Conservation (phyloP, 2,113 vertebrate species). For the Cryptotis parvus region DNA sequence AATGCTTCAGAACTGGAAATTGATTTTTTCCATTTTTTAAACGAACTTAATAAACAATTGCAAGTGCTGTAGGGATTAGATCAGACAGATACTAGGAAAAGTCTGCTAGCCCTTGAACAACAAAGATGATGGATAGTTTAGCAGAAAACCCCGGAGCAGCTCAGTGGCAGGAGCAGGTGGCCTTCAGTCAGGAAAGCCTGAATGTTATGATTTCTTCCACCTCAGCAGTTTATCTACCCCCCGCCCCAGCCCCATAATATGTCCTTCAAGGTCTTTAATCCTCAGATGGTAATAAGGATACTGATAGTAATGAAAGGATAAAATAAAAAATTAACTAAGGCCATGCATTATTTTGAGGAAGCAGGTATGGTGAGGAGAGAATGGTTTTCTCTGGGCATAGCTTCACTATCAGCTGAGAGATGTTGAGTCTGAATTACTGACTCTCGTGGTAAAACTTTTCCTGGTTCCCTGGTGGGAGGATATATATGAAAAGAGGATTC, state of each 20-base stretch:
- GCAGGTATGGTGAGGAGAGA: not conserved
- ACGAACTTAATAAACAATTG: not conserved
- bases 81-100: not conserved
- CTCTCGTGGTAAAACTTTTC: not conserved
- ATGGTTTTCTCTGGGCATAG: not conserved
- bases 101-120: not conserved
- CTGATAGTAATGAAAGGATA: not conserved
- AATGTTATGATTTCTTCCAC: not conserved
- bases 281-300: not conserved
- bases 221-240: not conserved
- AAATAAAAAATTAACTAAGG: not conserved
- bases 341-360: accelerated
- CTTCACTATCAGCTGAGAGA: not conserved
- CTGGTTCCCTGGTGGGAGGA: not conserved
- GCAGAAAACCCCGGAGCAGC: not conserved
- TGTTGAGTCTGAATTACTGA: not conserved
- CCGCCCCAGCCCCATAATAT: no score
- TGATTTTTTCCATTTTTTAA: conserved; percentile 8
- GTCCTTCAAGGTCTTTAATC: not conserved
- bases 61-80: not conserved
- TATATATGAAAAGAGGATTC: not conserved
- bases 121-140: not conserved
- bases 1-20: conserved; percentile 32
- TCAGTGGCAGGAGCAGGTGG: not conserved
- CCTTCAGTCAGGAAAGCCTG: not conserved